These are phyloP conservation scores for Eospalax fontanierii DNA, from an alignment of 2,797 vertebrate species.

Conservation along the genomic window DNA sequence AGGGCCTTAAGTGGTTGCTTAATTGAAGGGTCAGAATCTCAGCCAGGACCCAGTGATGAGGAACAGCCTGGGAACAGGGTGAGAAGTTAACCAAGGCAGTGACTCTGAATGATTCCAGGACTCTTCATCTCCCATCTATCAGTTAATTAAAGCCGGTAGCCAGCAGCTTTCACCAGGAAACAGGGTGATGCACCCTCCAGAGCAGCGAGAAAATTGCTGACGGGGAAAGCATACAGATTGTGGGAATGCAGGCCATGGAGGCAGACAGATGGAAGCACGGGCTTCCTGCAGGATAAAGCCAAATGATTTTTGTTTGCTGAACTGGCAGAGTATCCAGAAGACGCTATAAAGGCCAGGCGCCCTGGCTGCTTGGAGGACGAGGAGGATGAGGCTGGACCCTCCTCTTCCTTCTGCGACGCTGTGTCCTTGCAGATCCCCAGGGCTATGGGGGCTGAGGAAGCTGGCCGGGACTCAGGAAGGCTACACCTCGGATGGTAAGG, in stretches of 20 bases:
- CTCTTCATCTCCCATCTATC: neutral
- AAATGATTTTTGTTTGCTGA: neutral
- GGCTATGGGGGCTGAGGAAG: neutral
- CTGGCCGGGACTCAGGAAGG: neutral
- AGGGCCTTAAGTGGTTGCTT: neutral
- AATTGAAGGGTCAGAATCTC: neutral
- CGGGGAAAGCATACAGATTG: neutral
- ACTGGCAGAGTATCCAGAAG: neutral
- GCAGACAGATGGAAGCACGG: rapidly evolving
- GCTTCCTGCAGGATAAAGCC: rapidly evolving
- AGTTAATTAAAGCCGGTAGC: neutral
- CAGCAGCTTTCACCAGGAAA: neutral
- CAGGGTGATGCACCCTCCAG: no score
- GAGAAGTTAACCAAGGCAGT: neutral
- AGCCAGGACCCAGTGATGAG: neutral
- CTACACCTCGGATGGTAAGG: rapidly evolving
- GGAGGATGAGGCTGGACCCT: no score
- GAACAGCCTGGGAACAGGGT: neutral
- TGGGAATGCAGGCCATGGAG: neutral
- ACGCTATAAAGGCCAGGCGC: neutral
- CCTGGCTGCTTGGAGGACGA: neutral
- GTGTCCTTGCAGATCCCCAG: rapidly evolving
- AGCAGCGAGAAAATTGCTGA: no score
- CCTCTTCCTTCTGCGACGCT: neutral
- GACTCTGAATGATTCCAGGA: neutral